Evolutionary conservation across 2,888 invertebrate genomes (phyloP).

Genomic region (Hirtodrosophila confusa): DNA sequence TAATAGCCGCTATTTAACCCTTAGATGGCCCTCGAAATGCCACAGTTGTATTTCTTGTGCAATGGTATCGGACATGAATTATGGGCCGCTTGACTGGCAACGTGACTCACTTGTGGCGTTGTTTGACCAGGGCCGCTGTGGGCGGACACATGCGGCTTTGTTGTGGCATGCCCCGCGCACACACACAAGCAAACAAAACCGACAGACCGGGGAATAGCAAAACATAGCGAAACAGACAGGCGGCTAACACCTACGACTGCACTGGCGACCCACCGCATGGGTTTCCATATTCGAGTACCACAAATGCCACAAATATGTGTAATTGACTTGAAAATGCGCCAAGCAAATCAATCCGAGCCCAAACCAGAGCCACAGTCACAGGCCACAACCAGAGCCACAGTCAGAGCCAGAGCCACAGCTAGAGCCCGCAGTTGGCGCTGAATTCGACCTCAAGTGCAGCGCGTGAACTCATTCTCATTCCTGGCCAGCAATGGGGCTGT

Average conservation of each 20-base stretch:
- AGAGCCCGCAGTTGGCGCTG: conserved; percentile 32
- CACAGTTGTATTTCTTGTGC: conserved; percentile 32
- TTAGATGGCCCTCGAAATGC: conserved; percentile 49
- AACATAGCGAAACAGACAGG: conserved; percentile 63
- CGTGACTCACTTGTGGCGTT: conserved; percentile 70
- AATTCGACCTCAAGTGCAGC: conserved; percentile 72
- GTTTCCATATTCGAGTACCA: conserved; percentile 68
- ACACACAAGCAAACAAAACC: conserved; percentile 37
- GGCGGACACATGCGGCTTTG: conserved; percentile 70
- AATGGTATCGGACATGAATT: conserved; percentile 60
- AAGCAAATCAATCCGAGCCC: conserved; percentile 76
- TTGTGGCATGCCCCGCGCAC: conserved; percentile 70
- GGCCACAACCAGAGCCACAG: background rate
- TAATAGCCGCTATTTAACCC: conserved; percentile 63
- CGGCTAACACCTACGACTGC: conserved; percentile 64
- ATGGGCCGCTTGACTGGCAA: conserved; percentile 61
- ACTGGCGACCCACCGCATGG: conserved; percentile 66
- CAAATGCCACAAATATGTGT: conserved; percentile 79
- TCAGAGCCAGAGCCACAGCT: conserved; percentile 5
- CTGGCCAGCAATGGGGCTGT: conserved; percentile 56
- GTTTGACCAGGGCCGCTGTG: conserved; percentile 58
- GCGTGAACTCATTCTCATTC: conserved; percentile 73
- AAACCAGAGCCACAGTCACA: conserved; percentile 11
- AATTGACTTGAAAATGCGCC: conserved; percentile 81
- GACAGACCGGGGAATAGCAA: conserved; percentile 24